Conservation (phyloP, 2,888 invertebrate genomes). For the Zhuqinia jingwanae region DNA sequence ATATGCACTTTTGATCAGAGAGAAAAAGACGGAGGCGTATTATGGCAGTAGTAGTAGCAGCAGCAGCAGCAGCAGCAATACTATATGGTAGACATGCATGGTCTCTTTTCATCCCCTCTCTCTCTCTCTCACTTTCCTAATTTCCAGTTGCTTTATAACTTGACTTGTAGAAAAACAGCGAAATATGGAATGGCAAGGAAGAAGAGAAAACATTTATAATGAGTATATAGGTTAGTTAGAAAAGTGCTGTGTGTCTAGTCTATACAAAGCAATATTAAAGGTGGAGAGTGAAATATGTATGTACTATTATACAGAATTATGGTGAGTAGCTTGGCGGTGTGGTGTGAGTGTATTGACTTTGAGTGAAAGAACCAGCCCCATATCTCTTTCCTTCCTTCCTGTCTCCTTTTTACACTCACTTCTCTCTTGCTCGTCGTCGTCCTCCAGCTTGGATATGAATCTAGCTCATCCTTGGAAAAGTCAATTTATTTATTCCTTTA, state of each 20-base stretch:
- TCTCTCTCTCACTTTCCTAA: conserved; percentile 39
- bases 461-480: conserved; percentile 70
- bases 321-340: no score
- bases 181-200: conserved; percentile 26
- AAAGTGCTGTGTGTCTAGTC: not conserved
- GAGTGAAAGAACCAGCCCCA: conserved; percentile 68
- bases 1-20: conserved; percentile 50
- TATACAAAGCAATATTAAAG: no score
- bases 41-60: no score
- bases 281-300: no score
- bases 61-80: no score
- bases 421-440: conserved; percentile 20
- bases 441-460: conserved; percentile 60
- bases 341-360: conserved; percentile 59
- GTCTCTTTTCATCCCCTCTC: conserved; percentile 61
- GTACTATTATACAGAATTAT: not conserved
- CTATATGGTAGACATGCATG: conserved; percentile 42
- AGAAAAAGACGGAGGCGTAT: conserved; percentile 16
- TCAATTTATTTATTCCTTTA: conserved; percentile 70
- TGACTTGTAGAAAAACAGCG: not conserved
- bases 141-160: conserved; percentile 59
- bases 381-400: conserved; percentile 62
- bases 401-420: conserved; percentile 53
- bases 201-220: conserved; percentile 12
- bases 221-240: not conserved